These are phyloP conservation scores for Todus mexicanus DNA, from an alignment of 2,797 vertebrate species.

Conservation along the genomic window DNA sequence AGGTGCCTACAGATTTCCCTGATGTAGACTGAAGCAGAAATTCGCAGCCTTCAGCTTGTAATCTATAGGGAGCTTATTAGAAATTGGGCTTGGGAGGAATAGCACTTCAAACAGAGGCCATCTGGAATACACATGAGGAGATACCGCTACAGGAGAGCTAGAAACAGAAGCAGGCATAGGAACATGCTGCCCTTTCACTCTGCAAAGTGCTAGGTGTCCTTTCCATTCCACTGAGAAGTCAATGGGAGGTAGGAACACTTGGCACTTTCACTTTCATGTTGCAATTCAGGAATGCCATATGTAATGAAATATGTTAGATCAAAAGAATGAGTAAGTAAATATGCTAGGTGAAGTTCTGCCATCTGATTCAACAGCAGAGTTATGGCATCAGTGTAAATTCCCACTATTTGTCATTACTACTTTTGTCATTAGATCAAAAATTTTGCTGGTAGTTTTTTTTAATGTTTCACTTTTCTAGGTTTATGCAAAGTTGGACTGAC, in stretches of 20 bases:
- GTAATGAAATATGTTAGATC: neutral
- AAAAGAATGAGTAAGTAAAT: neutral
- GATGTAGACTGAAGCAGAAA: neutral
- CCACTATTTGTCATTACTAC: neutral
- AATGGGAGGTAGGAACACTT: neutral
- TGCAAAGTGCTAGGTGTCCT: neutral
- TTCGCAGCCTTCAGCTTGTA: neutral
- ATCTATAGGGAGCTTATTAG: conserved; percentile 3
- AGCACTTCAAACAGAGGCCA: conserved; percentile 19
- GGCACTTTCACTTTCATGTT: neutral
- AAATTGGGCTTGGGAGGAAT: neutral
- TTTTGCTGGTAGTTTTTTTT: neutral
- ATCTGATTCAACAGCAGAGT: neutral
- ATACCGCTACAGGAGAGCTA: neutral
- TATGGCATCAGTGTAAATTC: neutral
- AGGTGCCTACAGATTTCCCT: neutral
- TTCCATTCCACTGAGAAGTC: neutral
- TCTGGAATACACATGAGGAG: neutral
- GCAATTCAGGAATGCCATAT: neutral
- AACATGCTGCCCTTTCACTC: neutral
- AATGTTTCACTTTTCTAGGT: conserved; percentile 37
- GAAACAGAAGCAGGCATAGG: neutral
- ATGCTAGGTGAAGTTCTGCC: neutral
- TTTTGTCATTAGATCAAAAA: neutral
- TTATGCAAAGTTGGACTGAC: conserved; percentile 81